Conservation (phyloP, 2,888 invertebrate species). For the Scaptomyza polygonia region DNA sequence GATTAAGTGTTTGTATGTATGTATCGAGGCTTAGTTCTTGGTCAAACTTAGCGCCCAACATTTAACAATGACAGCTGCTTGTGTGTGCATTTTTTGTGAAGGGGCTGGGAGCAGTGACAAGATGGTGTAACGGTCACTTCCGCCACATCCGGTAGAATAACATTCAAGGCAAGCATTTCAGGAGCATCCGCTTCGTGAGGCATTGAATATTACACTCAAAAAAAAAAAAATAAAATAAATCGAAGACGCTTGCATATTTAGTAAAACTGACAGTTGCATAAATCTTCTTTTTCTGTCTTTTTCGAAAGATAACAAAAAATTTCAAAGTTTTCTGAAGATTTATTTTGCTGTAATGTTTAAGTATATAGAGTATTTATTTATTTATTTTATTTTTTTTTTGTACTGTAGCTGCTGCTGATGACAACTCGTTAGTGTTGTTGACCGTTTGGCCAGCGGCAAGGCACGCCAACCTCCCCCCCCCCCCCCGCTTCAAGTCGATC, state of each 20-base stretch:
- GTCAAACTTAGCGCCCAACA: constrained; percentile 14
- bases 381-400: too few species aligned
- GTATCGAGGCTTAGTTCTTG: constrained; percentile 5
- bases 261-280: too few species aligned
- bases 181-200: constrained; percentile 50
- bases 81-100: neutral
- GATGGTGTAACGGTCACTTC: constrained; percentile 46
- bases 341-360: too few species aligned
- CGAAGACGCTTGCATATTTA: too few species aligned
- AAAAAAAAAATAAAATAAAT: neutral
- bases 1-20: neutral
- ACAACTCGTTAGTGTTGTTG: constrained; percentile 60
- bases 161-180: constrained; percentile 65
- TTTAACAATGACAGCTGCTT: constrained; percentile 4
- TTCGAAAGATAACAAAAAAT: too few species aligned
- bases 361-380: too few species aligned
- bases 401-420: constrained; percentile 56
- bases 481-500: neutral
- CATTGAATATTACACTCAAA: constrained; percentile 20
- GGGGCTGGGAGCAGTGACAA: neutral
- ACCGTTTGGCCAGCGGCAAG: constrained; percentile 38
- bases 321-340: too few species aligned
- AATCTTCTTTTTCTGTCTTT: too few species aligned
- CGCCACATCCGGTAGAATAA: constrained; percentile 59
- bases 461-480: constrained; percentile 3